Conservation (phyloP, 2,888 invertebrate genomes). For the Adela reaumurella region DNA sequence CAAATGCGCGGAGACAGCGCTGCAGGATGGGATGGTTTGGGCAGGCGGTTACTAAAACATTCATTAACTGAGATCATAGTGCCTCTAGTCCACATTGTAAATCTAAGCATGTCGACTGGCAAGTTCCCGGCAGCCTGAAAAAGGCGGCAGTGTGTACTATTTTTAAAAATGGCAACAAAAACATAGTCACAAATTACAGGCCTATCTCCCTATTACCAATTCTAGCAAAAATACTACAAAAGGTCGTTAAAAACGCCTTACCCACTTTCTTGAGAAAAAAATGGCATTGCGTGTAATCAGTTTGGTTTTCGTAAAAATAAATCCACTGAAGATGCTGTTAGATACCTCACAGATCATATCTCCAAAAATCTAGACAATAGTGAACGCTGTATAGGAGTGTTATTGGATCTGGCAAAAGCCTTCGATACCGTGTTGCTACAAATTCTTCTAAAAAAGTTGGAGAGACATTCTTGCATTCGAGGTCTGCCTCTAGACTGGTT, state of each 20-base stretch:
- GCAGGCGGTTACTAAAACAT: no score
- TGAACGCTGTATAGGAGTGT: no score
- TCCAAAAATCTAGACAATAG: no score
- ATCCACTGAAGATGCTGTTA: slow-evolving; percentile 2
- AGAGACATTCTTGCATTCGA: slow-evolving; percentile 1
- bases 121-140: slow-evolving; percentile 1
- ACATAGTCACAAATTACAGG: no score
- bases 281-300: not conserved
- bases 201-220: not conserved
- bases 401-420: no score
- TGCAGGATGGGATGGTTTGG: no score
- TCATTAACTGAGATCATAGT: no score
- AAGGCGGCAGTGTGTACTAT: not conserved
- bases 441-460: slow-evolving; percentile 1
- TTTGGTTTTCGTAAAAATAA: slow-evolving; percentile 1
- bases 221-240: slow-evolving; percentile 2
- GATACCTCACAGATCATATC: not conserved
- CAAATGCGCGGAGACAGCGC: no score
- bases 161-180: not conserved
- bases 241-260: slow-evolving; percentile 1
- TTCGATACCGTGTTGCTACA: no score
- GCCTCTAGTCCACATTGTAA: no score
- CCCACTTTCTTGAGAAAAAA: not conserved
- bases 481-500: not conserved
- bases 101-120: slow-evolving; percentile 1